Conservation (phyloP, 2,113 vertebrate species). For the Circaetus cinerascens region DNA sequence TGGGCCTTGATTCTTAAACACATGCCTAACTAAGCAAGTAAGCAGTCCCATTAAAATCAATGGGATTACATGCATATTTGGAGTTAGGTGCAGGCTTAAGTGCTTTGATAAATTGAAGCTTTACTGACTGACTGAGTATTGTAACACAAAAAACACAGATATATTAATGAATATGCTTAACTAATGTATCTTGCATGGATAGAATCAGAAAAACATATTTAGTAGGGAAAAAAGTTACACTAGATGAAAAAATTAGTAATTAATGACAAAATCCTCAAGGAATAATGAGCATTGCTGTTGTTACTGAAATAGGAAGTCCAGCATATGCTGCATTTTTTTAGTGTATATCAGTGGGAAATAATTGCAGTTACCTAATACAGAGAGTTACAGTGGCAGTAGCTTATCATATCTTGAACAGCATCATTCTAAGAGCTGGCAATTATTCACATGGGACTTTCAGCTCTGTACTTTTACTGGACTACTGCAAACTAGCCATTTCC, state of each 20-base stretch:
- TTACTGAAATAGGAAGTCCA: neutral
- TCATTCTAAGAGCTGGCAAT: neutral
- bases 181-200: neutral
- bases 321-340: neutral
- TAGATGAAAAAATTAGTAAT: neutral
- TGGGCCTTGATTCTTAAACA: conserved; percentile 22
- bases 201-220: neutral
- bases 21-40: conserved; percentile 17
- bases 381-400: neutral
- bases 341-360: neutral
- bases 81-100: neutral
- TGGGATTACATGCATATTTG: conserved; percentile 7
- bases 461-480: neutral
- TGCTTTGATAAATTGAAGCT: conserved; percentile 3
- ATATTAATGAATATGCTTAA: neutral
- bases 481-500: neutral
- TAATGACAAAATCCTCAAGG: neutral
- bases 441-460: neutral
- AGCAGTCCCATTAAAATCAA: conserved; percentile 8
- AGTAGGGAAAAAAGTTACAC: neutral
- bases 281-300: neutral
- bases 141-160: neutral
- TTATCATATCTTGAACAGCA: neutral
- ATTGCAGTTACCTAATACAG: neutral
- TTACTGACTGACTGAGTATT: neutral